These are phyloP conservation scores for Takifugu rubripes DNA, from an alignment of 2,797 vertebrate genomes.

Conservation along the genomic window DNA sequence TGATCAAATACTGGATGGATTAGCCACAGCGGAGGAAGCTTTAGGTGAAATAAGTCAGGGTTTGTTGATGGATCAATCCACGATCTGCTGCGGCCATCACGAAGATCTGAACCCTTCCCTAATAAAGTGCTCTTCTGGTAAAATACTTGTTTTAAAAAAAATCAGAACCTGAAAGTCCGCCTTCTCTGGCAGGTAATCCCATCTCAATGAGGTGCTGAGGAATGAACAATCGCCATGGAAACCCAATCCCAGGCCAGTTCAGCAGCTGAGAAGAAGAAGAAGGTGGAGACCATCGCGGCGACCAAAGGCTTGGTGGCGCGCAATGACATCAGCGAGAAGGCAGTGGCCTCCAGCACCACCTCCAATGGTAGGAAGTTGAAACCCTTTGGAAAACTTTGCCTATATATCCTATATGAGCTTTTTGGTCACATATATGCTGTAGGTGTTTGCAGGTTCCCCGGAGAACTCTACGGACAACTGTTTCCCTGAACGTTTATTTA, in stretches of 20 bases:
- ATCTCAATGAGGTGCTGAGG: slow-evolving; percentile 85
- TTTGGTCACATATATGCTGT: no score
- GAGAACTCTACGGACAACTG: no score
- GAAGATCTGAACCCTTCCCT: slow-evolving; percentile 51
- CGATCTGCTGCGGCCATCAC: slow-evolving; percentile 46
- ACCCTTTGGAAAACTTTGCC: no score
- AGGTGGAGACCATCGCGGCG: slow-evolving; percentile 90
- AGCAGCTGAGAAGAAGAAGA: slow-evolving; percentile 93
- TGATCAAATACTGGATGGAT: slow-evolving; percentile 15
- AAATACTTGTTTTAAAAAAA: slow-evolving; percentile 19
- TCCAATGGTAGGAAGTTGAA: slow-evolving; percentile 85
- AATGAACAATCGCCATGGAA: slow-evolving; percentile 96
- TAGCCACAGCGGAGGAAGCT: slow-evolving; percentile 50
- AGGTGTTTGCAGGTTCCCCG: no score
- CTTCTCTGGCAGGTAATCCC: slow-evolving; percentile 69
- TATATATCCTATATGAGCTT: no score
- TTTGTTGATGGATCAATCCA: slow-evolving; percentile 55
- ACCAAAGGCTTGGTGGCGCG: slow-evolving; percentile 85
- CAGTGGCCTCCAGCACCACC: slow-evolving; percentile 97
- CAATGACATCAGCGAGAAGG: slow-evolving; percentile 96
- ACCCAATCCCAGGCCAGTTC: slow-evolving; percentile 93
- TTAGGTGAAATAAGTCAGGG: slow-evolving; percentile 57
- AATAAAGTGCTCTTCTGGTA: slow-evolving; percentile 17
- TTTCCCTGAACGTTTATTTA: no score
- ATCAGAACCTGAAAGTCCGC: slow-evolving; percentile 2